These are phyloP conservation scores for Stegana nigrithorax DNA, from an alignment of 2,888 invertebrate species.

Conservation along the genomic window DNA sequence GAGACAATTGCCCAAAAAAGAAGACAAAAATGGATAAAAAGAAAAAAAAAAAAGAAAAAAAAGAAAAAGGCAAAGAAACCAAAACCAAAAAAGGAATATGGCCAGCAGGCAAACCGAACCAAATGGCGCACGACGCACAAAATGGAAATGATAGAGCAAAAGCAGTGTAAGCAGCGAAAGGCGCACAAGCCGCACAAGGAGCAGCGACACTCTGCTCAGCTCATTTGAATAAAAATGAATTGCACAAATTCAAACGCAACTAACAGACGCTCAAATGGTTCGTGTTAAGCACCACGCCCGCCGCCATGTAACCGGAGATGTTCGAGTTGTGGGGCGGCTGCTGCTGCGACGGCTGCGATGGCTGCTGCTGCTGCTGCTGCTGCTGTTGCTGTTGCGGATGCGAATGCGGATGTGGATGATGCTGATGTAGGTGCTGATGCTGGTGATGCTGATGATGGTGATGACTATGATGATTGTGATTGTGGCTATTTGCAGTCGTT, in stretches of 20 bases:
- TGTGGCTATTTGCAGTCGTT: conserved; percentile 20
- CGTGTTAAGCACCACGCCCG: conserved; percentile 67
- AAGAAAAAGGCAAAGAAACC: background rate
- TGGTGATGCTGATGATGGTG: conserved; percentile 38
- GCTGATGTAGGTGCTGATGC: conserved; percentile 34
- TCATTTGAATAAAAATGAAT: conserved; percentile 15
- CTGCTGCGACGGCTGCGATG: conserved; percentile 34
- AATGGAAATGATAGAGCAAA: too few relatives aligned
- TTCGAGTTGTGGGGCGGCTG: conserved; percentile 53
- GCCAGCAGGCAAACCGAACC: background rate
- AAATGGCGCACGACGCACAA: too few relatives aligned
- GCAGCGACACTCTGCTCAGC: background rate
- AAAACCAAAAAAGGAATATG: background rate
- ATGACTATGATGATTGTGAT: conserved; percentile 27
- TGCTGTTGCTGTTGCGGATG: conserved; percentile 18
- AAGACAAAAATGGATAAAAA: too few relatives aligned
- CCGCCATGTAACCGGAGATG: conserved; percentile 61
- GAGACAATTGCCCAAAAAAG: too few relatives aligned
- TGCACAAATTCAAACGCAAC: conserved; percentile 33
- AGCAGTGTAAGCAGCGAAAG: too few relatives aligned
- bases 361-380: conserved; percentile 33
- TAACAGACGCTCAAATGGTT: conserved; percentile 68
- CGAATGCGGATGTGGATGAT: conserved; percentile 15
- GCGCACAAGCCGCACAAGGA: background rate
- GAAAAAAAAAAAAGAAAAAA: background rate